Percentiles rank a stretch among this genome's conserved stretches.
phyloP scores from a whole-genome alignment of 1,140 invertebrate genomes.

The Penaeus indicus region DNA sequence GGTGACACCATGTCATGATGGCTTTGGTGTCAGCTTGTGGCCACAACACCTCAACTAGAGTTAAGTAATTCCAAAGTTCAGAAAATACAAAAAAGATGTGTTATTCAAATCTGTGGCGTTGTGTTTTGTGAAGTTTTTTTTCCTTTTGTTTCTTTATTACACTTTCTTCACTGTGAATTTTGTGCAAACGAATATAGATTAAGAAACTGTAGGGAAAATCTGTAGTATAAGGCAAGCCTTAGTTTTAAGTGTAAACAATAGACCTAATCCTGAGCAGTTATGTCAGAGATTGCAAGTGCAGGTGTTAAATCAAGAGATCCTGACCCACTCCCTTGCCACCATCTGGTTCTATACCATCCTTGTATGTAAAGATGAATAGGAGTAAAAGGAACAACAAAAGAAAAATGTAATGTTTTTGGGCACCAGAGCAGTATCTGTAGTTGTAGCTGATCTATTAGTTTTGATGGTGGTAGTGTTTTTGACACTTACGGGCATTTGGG shows the following conservation, averaged over 20 bases:
- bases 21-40: conserved; percentile 23
- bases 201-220: conserved; percentile 61
- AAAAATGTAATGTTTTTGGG: neutral
- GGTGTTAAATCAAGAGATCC: neutral
- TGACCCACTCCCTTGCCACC: neutral
- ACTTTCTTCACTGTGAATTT: conserved; percentile 64
- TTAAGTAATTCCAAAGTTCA: conserved; percentile 62
- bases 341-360: neutral
- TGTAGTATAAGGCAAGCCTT: conserved; percentile 57
- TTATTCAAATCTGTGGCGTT: conserved; percentile 63
- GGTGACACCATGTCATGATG: conserved; percentile 13
- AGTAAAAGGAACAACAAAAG: neutral
- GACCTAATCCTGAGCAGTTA: conserved; percentile 49
- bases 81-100: conserved; percentile 63
- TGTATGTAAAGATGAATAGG: neutral
- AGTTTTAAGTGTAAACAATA: conserved; percentile 63
- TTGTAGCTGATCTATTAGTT: too few relatives aligned
- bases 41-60: conserved; percentile 44
- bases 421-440: neutral
- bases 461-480: conserved; percentile 31
- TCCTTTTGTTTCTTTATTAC: conserved; percentile 55
- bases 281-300: conserved; percentile 2
- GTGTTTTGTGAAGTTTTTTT: conserved; percentile 61
- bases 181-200: conserved; percentile 65
- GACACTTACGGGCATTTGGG: too few relatives aligned